phyloP scores from a whole-genome alignment of 1,140 invertebrate genomes.

The Sesamia nonagrioides region DNA sequence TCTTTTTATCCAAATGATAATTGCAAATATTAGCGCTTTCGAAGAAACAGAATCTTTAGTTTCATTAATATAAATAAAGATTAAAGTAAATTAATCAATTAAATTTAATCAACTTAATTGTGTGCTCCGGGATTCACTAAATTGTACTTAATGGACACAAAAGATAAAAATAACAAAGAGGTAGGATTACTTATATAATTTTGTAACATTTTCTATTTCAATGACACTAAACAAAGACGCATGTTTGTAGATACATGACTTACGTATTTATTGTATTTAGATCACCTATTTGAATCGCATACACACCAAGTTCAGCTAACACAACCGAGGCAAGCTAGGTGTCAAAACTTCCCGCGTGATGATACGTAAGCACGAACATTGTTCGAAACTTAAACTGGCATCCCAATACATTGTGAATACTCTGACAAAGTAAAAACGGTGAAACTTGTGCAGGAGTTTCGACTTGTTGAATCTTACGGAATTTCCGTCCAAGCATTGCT shows the following conservation, averaged over 20 bases:
- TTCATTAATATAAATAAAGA: no score
- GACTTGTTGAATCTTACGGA: constrained; percentile 27
- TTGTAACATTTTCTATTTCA: no score
- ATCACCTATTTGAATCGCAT: not conserved
- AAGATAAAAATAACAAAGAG: no score
- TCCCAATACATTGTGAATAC: constrained; percentile 19
- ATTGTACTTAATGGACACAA: no score
- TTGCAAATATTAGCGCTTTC: no score
- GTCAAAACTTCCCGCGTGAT: constrained; percentile 38
- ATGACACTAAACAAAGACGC: no score
- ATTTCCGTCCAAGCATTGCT: constrained; percentile 1
- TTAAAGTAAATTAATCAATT: no score
- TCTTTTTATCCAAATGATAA: no score
- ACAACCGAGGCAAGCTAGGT: not conserved
- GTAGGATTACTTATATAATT: no score
- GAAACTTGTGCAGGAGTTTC: not conserved
- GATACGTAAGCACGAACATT: constrained; percentile 30
- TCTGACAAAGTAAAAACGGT: constrained; percentile 5
- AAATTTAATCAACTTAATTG: no score
- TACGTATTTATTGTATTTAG: not conserved
- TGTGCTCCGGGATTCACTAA: no score
- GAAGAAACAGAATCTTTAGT: no score
- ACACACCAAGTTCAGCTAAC: not conserved
- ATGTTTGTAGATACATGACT: not conserved
- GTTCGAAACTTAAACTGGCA: constrained; percentile 25